These are phyloP conservation scores for Globicephala melas DNA, from an alignment of 2,113 vertebrate species.

Conservation along the genomic window DNA sequence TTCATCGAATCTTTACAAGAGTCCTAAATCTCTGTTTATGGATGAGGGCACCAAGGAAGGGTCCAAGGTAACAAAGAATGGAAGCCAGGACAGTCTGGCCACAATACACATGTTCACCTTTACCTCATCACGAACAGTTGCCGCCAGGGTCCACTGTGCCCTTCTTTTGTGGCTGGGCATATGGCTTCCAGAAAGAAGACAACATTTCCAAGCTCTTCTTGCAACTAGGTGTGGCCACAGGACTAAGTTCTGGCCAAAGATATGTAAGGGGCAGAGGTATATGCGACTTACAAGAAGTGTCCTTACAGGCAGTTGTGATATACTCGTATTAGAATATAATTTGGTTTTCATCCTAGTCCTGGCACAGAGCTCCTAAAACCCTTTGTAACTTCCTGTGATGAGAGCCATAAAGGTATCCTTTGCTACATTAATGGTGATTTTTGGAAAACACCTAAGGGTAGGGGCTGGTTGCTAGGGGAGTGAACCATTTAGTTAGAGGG, in stretches of 20 bases:
- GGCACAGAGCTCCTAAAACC: neutral
- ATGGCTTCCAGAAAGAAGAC: neutral
- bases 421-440: neutral
- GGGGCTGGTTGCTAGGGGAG: neutral
- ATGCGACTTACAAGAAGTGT: neutral
- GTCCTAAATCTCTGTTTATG: neutral
- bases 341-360: neutral
- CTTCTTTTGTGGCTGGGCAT: neutral
- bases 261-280: neutral
- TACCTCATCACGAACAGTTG: neutral
- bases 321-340: neutral
- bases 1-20: neutral
- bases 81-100: neutral
- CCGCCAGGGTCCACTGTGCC: neutral
- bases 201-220: neutral
- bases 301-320: neutral
- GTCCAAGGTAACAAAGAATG: neutral
- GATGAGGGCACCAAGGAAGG: neutral
- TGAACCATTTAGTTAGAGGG: neutral
- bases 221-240: neutral
- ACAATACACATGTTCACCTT: rapidly evolving
- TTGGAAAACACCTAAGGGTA: neutral
- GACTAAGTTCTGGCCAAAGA: neutral
- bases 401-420: neutral
- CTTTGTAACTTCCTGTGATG: neutral